These are phyloP conservation scores for Polydrusus tereticollis DNA, from an alignment of 2,888 invertebrate species.

Conservation along the genomic window DNA sequence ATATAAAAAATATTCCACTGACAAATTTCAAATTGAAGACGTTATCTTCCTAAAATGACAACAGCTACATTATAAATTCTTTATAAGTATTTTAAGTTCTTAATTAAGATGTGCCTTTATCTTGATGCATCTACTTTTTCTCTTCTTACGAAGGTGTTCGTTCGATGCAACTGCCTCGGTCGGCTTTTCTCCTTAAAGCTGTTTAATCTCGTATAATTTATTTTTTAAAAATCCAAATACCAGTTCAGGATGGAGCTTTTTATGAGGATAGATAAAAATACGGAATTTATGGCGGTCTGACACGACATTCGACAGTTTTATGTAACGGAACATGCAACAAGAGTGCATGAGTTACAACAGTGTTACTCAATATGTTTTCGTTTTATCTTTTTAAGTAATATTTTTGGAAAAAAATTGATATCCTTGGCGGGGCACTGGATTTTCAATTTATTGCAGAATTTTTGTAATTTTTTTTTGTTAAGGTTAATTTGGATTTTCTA, in stretches of 20 bases:
- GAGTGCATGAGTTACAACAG: constrained; percentile 14
- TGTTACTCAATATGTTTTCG: constrained; percentile 8
- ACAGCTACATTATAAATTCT: constrained; percentile 22
- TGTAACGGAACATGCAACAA: constrained; percentile 41
- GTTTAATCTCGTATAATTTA: constrained; percentile 42
- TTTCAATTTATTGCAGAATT: background rate
- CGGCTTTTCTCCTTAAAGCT: constrained; percentile 20
- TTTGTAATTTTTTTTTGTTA: no score
- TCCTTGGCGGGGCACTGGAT: background rate
- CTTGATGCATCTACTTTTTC: constrained; percentile 23
- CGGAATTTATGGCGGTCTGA: constrained; percentile 39
- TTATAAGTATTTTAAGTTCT: constrained; percentile 24
- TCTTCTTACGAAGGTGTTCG: constrained; percentile 24
- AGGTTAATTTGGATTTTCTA: no score
- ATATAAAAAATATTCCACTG: background rate
- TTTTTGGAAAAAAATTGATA: constrained; percentile 8
- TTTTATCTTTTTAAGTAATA: constrained; percentile 6
- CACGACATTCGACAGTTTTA: constrained; percentile 44
- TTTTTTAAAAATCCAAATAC: constrained; percentile 36
- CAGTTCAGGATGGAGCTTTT: constrained; percentile 39
- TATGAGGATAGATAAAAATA: constrained; percentile 43
- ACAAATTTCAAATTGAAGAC: constrained; percentile 11
- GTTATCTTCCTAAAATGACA: constrained; percentile 19
- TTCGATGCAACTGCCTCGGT: background rate
- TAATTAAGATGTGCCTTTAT: constrained; percentile 39